Evolutionary conservation across 2,113 vertebrate genomes (phyloP), one percentile per base, ranked within the genome.

Genomic region (Campylorhamphus procurvoides): DNA sequence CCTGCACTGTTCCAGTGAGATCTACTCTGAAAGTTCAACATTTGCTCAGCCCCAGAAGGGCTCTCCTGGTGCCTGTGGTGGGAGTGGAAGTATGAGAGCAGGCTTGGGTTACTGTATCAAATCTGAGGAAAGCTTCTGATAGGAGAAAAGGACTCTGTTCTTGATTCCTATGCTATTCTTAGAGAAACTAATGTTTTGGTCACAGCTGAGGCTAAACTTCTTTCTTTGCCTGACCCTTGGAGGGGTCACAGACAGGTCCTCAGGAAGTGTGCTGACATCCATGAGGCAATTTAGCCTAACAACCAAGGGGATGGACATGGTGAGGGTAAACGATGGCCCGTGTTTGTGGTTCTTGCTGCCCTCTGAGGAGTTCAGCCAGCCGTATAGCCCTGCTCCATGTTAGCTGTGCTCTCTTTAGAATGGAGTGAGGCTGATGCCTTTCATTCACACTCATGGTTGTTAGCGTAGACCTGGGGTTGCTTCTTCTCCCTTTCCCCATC

Each of bases 311-410:
- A 12, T 19, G 25, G 33, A 31, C 1, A 2, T 0, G 2, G 15
- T 12, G 5, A 44, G 18, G 16, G 13, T 39, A 24, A 78, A 81
- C 1, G 2, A 18, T 4, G 35, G 29, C 17, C 66, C 91, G 75
- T 2, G 0, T 33, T 73, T 56, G 29, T 0, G 0, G 24, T 35
- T 66, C 75, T 74, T 22, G 3, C 23, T 69, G 35, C 14, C 4
- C 33, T 84, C 66, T 47, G 66, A 2, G 1, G 28, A 6, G 10
- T 39, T n/a, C 1, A 3, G 29, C 35, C 44, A n/a, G 46, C 22
- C 33, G 42, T 27, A 52, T 2, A 5, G 50, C 10, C 28, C 40
- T 33, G 50, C 11, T 44, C 29, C 2, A 0, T 0, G 0, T 28
- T 69, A n/a, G 7, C 67, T 17, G 14, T 46, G 33, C 25, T 76